Percentiles rank a stretch among this genome's conserved stretches.
Conservation (phyloP, 2,113 vertebrate genomes). For the Psephotus haematonotus region DNA sequence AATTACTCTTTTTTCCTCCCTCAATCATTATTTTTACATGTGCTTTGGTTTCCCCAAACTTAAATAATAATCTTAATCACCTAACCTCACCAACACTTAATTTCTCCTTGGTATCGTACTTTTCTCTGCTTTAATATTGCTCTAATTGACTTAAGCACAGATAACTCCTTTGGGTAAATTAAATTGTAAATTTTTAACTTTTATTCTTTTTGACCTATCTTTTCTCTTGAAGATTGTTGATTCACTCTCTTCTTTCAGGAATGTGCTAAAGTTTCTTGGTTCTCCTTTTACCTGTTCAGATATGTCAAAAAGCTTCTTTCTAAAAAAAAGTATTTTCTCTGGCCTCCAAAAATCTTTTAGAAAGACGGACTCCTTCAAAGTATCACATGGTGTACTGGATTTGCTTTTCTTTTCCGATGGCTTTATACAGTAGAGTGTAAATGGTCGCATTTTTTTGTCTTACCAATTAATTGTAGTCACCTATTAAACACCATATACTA, state of each 20-base stretch:
- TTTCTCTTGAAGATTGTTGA: background rate
- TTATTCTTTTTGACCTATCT: background rate
- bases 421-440: background rate
- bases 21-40: background rate
- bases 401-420: background rate
- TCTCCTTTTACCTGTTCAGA: background rate
- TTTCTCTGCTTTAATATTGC: conserved; percentile 6
- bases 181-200: background rate
- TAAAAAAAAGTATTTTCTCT: background rate
- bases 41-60: background rate
- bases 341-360: background rate
- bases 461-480: background rate
- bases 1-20: background rate
- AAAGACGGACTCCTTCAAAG: background rate
- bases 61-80: background rate
- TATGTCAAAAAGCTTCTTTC: background rate
- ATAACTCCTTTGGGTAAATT: background rate
- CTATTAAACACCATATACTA: background rate
- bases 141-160: background rate
- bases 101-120: background rate
- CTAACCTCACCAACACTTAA: background rate
- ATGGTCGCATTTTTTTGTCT: background rate
- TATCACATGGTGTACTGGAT: background rate
- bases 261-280: background rate
- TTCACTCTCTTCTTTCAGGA: background rate